Percentiles rank a stretch among this genome's conserved stretches.
phyloP scores from a whole-genome alignment of 2,113 vertebrate genomes.

The Nerophis ophidion region DNA sequence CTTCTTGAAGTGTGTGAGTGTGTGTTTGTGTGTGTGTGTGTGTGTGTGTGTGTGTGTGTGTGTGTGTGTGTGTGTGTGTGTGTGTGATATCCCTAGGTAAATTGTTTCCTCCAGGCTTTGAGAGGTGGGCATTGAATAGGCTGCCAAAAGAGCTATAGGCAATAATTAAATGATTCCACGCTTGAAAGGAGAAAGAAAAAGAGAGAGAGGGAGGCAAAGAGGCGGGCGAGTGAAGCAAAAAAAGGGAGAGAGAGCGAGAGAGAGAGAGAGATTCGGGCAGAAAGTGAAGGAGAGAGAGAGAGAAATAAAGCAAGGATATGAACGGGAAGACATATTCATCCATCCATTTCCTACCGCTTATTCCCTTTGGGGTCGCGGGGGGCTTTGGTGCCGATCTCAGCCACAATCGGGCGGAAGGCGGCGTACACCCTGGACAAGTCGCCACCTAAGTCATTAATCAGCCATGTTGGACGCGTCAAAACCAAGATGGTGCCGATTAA shows the following conservation, averaged over 20 bases:
- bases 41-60: conserved; percentile 21
- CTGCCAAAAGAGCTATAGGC: conserved; percentile 74
- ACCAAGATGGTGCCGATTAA: conserved; percentile 42
- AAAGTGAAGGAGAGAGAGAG: conserved; percentile 9
- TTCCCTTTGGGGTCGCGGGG: too few relatives aligned
- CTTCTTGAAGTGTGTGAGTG: conserved; percentile 49
- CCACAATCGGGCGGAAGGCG: too few relatives aligned
- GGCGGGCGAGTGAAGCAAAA: conserved; percentile 26
- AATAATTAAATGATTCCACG: conserved; percentile 74
- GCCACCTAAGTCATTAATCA: conserved; percentile 58
- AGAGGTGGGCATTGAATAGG: conserved; percentile 78
- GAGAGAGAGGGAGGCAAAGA: conserved; percentile 39
- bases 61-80: conserved; percentile 15
- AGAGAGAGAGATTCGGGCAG: conserved; percentile 20
- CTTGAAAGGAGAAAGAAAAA: conserved; percentile 70
- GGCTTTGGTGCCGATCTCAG: too few relatives aligned
- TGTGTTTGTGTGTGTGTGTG: conserved; percentile 16
- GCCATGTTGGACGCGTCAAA: conserved; percentile 45
- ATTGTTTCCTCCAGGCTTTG: conserved; percentile 75
- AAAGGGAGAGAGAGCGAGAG: conserved; percentile 12
- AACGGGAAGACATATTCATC: conserved; percentile 46
- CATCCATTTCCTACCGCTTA: too few relatives aligned
- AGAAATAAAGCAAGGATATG: conserved; percentile 28
- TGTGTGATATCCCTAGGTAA: conserved; percentile 62
- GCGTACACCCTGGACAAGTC: too few relatives aligned